A percentile compares a stretch with the other conserved stretches of the same genome.
Evolutionary conservation across 1,140 invertebrate genomes (phyloP).

Genomic region (Microplitis mediator): DNA sequence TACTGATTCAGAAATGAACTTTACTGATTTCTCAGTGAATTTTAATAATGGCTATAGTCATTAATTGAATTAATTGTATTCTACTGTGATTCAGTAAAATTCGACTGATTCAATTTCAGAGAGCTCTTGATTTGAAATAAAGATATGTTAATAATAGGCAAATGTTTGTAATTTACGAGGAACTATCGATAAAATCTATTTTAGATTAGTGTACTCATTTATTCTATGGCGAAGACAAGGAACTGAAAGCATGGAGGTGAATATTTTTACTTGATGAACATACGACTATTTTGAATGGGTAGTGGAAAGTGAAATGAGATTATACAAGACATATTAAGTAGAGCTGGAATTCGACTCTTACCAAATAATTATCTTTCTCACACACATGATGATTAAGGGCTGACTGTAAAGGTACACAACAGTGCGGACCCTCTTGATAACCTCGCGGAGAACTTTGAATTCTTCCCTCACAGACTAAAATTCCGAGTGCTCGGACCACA

Average conservation of each 20-base stretch:
- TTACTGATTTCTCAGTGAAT: no score
- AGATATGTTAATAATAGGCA: no score
- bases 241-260: background rate
- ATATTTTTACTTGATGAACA: background rate
- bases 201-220: background rate
- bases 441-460: slow-evolving; percentile 70
- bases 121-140: no score
- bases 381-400: slow-evolving; percentile 62
- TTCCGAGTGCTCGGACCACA: slow-evolving; percentile 71
- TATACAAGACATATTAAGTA: slow-evolving; percentile 9
- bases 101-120: no score
- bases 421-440: slow-evolving; percentile 78
- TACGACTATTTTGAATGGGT: background rate
- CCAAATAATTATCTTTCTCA: slow-evolving; percentile 64
- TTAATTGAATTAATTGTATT: no score
- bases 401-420: slow-evolving; percentile 61
- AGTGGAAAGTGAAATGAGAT: slow-evolving; percentile 5
- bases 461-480: slow-evolving; percentile 72
- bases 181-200: no score
- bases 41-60: no score
- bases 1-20: no score
- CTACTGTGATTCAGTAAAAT: no score
- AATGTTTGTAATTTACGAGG: no score
- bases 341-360: slow-evolving; percentile 45
- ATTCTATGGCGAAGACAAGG: background rate